phyloP scores from a whole-genome alignment of 2,888 invertebrate genomes.

The Eilema caniola region DNA sequence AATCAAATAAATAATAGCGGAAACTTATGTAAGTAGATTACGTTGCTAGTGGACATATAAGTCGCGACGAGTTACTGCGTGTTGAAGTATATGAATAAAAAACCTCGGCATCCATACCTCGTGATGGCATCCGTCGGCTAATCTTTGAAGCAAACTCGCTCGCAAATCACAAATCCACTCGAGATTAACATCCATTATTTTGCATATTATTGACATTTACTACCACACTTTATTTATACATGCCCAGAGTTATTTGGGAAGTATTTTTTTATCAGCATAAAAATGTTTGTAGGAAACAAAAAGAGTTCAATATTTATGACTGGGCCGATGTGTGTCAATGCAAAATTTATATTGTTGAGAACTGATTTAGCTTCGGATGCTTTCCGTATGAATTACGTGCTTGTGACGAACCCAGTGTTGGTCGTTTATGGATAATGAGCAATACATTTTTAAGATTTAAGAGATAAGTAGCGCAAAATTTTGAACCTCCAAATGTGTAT shows the following conservation, averaged over 20 bases:
- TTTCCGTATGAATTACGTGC: slow-evolving; percentile 74
- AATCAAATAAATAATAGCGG: neutral
- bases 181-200: slow-evolving; percentile 85
- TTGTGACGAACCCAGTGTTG: slow-evolving; percentile 67
- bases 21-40: slow-evolving; percentile 41
- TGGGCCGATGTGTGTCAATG: slow-evolving; percentile 82
- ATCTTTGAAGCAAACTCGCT: slow-evolving; percentile 77
- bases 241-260: slow-evolving; percentile 83
- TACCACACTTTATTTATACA: slow-evolving; percentile 84
- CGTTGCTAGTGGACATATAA: slow-evolving; percentile 35
- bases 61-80: slow-evolving; percentile 28
- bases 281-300: slow-evolving; percentile 84
- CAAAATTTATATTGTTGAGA: slow-evolving; percentile 80
- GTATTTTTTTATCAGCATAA: slow-evolving; percentile 84
- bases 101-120: slow-evolving; percentile 46
- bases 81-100: slow-evolving; percentile 42
- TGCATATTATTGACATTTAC: slow-evolving; percentile 87
- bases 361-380: slow-evolving; percentile 74
- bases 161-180: slow-evolving; percentile 81
- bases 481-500: slow-evolving; percentile 42
- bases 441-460: slow-evolving; percentile 57
- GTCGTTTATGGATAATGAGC: slow-evolving; percentile 65
- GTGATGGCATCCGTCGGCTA: slow-evolving; percentile 72
- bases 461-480: slow-evolving; percentile 53
- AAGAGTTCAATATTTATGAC: slow-evolving; percentile 80